Base-by-base conservation (phyloP, 2,113 vertebrate genomes). In the Muntiacus muntjak region DNA sequence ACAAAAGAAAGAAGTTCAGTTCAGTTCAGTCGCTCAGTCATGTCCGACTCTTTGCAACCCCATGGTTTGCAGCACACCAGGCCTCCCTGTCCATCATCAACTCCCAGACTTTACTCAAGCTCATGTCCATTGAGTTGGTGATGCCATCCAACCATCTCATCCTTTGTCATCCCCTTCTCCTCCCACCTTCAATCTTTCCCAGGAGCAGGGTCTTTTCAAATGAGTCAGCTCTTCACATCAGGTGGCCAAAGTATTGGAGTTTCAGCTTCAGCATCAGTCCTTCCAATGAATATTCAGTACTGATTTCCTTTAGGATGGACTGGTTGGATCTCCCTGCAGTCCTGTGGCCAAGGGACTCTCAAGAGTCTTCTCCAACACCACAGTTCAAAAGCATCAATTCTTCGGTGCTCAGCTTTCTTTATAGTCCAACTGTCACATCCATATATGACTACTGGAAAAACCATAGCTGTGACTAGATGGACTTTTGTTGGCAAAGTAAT, bases 11-110 rank as follows among this genome's bases (percentile, higher is more conserved):
- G 62, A 64, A 71, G 19, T 71, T 71, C 64, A 71, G 9, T 67
- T 36, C 7, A 67, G 62, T 36, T 71, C 19, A 71, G 19, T 71
- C 0, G 0, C 19, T 71, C n/a, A 71, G 67, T 71, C 0, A 1
- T 40, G 11, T 23, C 19, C 0, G 5, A 71, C n/a, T 71, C n/a
- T 71, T 17, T 71, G n/a, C 2, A 21, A 40, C n/a, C 5, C 67
- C 67, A 71, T 23, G n/a, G n/a, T 23, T 3, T 40, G n/a, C 19
- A 71, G 67, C 19, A 71, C 19, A 11, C 67, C n/a, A 71, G 64
- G 9, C n/a, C 64, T 36, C 17, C 17, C 64, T 21, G 17, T 71
- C 17, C 64, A 71, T 60, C 11, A 12, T 6, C 19, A 71, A 36
- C 64, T 71, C 19, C 19, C 64, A 71, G n/a, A 23, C 19, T 40